Evolutionary conservation across 2,888 invertebrate genomes (phyloP), one percentile per base, ranked within the genome.

Genomic region (Dermolepida albohirtum): DNA sequence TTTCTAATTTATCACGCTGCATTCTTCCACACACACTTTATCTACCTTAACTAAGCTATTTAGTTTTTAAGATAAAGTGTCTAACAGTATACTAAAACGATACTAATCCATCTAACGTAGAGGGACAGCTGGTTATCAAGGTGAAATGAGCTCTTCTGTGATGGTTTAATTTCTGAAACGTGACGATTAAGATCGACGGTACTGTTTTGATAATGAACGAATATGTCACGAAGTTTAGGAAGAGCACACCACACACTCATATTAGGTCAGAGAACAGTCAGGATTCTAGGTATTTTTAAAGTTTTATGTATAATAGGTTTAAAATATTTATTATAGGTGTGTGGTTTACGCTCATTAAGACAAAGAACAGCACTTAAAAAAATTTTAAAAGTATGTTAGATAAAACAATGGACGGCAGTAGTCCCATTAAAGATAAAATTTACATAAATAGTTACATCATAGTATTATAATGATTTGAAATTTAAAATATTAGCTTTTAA

Each of bases 141-240:
- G 55, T 57, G 43, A 14, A 57, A 57, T 57, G 27, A 57, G 12
- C 12, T n/a, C 11, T 27, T 27, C 22, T 12, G 22, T 5, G 57
- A 43, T 43, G 57, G 22, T 41, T 57, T 57, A 57, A 57, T 57
- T 57, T 55, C 57, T 12, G 7, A 22, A 41, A 44, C 57, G 57
- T 57, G 57, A 57, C 57, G 43, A 57, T 57, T 57, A 57, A 57
- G 43, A 57, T 57, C 57, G 43, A 8, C 43, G 57, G 16, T 57
- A 43, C 7, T 43, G 57, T 57, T 57, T 57, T 43, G 41, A 57
- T 57, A 57, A 43, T 57, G 57, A 43, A 57, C 43, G 57, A n/a
- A 44, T 41, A 57, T 43, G 57, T 57, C 57, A 57, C 57, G 57
- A 57, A 57, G 22, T 43, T 27, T 44, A 27, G 27, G 57, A 29